Percentiles rank a stretch among this genome's conserved stretches.
phyloP scores from a whole-genome alignment of 2,797 vertebrate genomes.

The Gymnocypris eckloni region DNA sequence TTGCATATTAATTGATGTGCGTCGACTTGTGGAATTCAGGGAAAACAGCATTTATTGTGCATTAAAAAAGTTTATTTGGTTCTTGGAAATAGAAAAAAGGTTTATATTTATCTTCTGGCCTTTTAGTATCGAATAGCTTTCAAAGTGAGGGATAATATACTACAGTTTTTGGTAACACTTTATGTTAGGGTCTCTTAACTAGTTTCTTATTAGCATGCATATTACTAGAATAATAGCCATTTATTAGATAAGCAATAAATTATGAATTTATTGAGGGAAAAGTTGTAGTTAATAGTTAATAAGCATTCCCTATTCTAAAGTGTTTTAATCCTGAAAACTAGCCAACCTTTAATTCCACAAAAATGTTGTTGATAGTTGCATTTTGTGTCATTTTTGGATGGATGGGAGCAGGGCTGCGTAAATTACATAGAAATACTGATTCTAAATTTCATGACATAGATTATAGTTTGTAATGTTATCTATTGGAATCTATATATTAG shows the following conservation, averaged over 20 bases:
- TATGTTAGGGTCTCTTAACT: too few species aligned
- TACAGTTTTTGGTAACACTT: too few species aligned
- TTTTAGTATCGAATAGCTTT: not conserved
- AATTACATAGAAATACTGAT: not conserved
- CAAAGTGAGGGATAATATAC: not conserved
- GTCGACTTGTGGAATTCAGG: slow-evolving; percentile 56
- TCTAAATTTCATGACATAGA: not conserved
- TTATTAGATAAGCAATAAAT: too few species aligned
- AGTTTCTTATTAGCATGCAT: too few species aligned
- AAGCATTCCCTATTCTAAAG: too few species aligned
- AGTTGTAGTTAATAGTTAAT: too few species aligned
- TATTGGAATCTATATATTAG: not conserved
- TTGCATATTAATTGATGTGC: slow-evolving; percentile 71
- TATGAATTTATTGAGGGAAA: too few species aligned
- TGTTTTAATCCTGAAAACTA: not conserved
- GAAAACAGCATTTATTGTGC: slow-evolving; percentile 47
- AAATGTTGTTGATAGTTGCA: not conserved
- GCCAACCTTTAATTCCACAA: not conserved
- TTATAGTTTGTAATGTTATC: not conserved
- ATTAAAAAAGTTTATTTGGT: slow-evolving; percentile 53
- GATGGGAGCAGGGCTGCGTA: not conserved
- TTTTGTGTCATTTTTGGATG: not conserved
- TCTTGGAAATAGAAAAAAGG: slow-evolving; percentile 24
- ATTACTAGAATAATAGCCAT: too few species aligned
- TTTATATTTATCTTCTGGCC: slow-evolving; percentile 9